phyloP scores from a whole-genome alignment of 2,888 invertebrate species.

The Drosophila stalkeri region DNA sequence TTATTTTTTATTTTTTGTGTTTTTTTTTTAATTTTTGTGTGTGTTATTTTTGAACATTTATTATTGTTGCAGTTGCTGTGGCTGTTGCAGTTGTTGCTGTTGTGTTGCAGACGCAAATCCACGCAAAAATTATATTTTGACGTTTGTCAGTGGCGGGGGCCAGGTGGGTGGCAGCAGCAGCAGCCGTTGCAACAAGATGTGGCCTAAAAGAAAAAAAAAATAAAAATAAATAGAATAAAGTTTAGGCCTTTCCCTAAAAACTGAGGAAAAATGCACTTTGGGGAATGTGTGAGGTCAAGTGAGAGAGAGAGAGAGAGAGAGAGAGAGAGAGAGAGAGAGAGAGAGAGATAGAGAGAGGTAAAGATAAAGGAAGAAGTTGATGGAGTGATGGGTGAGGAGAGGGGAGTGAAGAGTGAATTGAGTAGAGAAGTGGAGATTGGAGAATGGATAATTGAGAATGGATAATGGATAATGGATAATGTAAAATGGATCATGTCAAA shows the following conservation, averaged over 20 bases:
- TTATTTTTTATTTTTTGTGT: no score
- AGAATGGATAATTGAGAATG: not conserved
- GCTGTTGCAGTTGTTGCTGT: conserved; percentile 21
- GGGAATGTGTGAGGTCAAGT: conserved; percentile 42
- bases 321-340: no score
- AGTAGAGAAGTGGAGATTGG: no score
- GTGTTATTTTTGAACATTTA: conserved; percentile 37
- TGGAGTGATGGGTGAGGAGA: no score
- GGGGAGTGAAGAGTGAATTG: not conserved
- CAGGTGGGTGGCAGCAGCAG: conserved; percentile 15
- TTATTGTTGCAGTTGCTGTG: conserved; percentile 33
- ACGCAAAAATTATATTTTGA: conserved; percentile 78
- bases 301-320: not conserved
- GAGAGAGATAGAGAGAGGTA: no score
- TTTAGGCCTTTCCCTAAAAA: not conserved
- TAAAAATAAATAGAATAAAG: not conserved
- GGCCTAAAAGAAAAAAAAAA: conserved; percentile 24
- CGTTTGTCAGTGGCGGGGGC: conserved; percentile 59
- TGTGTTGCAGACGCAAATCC: conserved; percentile 60
- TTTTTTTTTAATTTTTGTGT: no score
- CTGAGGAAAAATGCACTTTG: conserved; percentile 52
- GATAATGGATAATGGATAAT: not conserved
- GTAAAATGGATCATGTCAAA: not conserved
- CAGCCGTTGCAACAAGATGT: conserved; percentile 22
- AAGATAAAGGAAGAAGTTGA: no score